Evolutionary conservation across 2,888 invertebrate genomes (phyloP).

Genomic region (Pimpla rufipes): DNA sequence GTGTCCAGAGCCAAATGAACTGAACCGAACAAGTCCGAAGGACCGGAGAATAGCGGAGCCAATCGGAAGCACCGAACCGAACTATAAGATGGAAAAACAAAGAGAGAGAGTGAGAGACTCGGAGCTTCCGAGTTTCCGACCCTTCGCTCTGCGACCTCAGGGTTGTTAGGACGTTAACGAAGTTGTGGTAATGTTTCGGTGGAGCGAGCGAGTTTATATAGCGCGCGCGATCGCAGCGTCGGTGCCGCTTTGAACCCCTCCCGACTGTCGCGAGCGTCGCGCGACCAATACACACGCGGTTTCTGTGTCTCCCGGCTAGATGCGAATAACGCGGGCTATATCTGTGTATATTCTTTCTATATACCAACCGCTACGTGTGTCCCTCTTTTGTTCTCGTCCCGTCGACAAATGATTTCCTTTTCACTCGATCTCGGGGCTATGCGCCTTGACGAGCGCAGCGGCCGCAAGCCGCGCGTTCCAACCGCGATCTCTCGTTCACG

Average conservation of each 20-base stretch:
- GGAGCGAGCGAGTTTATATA: slow-evolving; percentile 66
- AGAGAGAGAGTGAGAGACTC: not conserved
- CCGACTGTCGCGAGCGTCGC: slow-evolving; percentile 15
- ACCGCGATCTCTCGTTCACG: slow-evolving; percentile 38
- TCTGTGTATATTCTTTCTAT: not conserved
- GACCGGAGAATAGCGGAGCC: too few relatives aligned
- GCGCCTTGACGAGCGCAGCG: slow-evolving; percentile 8
- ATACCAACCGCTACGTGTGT: not conserved
- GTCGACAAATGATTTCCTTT: slow-evolving; percentile 14
- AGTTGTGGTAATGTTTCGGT: slow-evolving; percentile 57
- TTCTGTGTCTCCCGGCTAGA: not conserved
- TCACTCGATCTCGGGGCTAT: slow-evolving; percentile 7
- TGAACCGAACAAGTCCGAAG: too few relatives aligned
- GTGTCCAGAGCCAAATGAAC: too few relatives aligned
- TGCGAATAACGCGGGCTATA: not conserved
- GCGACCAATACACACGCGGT: not conserved
- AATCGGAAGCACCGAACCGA: too few relatives aligned
- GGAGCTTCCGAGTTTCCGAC: not conserved
- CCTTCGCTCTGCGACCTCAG: not conserved
- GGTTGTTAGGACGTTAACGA: slow-evolving; percentile 31
- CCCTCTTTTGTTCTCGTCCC: slow-evolving; percentile 12
- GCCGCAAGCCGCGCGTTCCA: not conserved
- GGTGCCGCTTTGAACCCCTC: slow-evolving; percentile 57
- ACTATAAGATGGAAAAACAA: too few relatives aligned
- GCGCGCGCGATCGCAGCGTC: slow-evolving; percentile 38